Conservation (phyloP, 35 echinoderm and acorn worm genomes). For the Acanthaster planci region DNA sequence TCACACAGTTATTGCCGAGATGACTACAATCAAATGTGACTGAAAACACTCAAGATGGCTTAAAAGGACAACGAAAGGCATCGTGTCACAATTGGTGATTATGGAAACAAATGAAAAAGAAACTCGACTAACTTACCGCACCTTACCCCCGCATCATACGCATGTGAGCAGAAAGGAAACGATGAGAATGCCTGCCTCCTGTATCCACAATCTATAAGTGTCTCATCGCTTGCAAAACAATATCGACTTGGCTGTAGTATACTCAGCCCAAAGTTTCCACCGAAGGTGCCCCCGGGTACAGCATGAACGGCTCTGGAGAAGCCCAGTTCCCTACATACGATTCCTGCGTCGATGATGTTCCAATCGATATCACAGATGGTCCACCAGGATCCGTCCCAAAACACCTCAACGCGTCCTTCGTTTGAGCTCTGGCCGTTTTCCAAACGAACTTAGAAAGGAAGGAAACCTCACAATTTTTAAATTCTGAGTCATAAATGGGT, state of each 20-base stretch:
- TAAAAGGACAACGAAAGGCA: too few relatives aligned
- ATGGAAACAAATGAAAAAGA: too few relatives aligned
- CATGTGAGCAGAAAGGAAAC: conserved; percentile 2
- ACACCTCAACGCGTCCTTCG: conserved; percentile 38
- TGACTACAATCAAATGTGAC: too few relatives aligned
- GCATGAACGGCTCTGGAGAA: background rate
- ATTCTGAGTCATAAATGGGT: too few relatives aligned
- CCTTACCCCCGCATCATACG: conserved; percentile 64
- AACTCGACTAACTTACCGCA: conserved; percentile 25
- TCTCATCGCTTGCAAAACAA: conserved; percentile 56
- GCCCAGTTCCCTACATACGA: conserved; percentile 18
- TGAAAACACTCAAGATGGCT: too few relatives aligned
- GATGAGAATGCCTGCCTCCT: conserved; percentile 34
- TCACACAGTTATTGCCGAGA: too few relatives aligned
- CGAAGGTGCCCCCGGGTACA: background rate
- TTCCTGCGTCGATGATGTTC: background rate
- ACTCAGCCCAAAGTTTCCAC: conserved; percentile 25
- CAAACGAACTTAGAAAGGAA: background rate
- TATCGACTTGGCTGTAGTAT: conserved; percentile 52
- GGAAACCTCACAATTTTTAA: too few relatives aligned
- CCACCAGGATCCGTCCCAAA: background rate
- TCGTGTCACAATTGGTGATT: too few relatives aligned
- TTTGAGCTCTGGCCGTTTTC: background rate
- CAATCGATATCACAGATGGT: conserved; percentile 32
- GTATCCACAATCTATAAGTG: conserved; percentile 53